Conservation (phyloP, 2,113 vertebrate species). For the Lethenteron camtschaticum region DNA sequence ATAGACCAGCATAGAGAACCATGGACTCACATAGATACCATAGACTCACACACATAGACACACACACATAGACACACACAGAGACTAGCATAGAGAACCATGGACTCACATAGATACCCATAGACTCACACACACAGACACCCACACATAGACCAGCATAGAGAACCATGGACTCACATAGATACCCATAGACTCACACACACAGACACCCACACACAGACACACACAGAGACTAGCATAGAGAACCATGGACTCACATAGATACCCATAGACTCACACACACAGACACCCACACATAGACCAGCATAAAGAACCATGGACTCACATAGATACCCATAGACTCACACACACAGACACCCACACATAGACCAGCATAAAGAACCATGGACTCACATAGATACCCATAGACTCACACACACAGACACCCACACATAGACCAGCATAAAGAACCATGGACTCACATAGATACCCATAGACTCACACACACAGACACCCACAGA, state of each 20-base stretch:
- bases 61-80: not conserved
- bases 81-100: not conserved
- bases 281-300: no score
- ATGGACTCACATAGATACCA: not conserved
- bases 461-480: not conserved
- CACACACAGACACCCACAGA: not conserved
- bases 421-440: not conserved
- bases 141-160: not conserved
- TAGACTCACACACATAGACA: not conserved
- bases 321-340: no score
- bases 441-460: not conserved
- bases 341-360: no score
- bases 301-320: no score
- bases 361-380: no score
- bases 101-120: not conserved
- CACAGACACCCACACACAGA: not conserved
- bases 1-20: not conserved
- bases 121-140: not conserved
- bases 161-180: not conserved
- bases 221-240: no score
- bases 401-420: not conserved
- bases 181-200: not conserved
- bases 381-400: not conserved
- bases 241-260: no score
- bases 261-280: not conserved